These are phyloP conservation scores for Conomelus anceps DNA, from an alignment of 2,888 invertebrate genomes.

Conservation along the genomic window DNA sequence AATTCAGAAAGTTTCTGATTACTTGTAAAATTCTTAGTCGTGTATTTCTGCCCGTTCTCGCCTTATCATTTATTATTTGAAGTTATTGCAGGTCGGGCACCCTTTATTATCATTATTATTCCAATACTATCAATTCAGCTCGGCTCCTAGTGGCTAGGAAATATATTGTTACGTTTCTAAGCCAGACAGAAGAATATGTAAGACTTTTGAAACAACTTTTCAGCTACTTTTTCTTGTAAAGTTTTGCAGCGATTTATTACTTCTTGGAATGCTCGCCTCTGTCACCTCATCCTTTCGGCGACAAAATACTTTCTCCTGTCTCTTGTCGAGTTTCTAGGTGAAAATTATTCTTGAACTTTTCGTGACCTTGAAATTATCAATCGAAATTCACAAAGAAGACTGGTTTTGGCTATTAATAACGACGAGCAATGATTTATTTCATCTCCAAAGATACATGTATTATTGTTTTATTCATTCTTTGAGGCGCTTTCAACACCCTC, in stretches of 20 bases:
- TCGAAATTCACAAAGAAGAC: no score
- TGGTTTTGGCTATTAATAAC: no score
- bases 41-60: no score
- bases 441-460: not conserved
- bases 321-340: not conserved
- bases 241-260: not conserved
- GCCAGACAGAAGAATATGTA: not conserved
- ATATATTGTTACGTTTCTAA: not conserved
- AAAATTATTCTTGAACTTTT: not conserved
- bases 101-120: not conserved
- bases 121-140: not conserved
- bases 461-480: no score
- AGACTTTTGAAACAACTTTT: not conserved
- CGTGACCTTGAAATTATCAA: not conserved
- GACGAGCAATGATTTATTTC: no score
- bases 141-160: not conserved
- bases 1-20: not conserved
- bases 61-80: not conserved
- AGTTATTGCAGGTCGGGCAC: not conserved
- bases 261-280: not conserved
- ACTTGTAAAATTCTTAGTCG: not conserved
- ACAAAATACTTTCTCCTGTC: not conserved
- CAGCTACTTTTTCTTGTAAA: not conserved
- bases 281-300: not conserved
- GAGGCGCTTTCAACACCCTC: no score